Conservation (phyloP, 2,113 vertebrate genomes). For the Manacus vitellinus region DNA sequence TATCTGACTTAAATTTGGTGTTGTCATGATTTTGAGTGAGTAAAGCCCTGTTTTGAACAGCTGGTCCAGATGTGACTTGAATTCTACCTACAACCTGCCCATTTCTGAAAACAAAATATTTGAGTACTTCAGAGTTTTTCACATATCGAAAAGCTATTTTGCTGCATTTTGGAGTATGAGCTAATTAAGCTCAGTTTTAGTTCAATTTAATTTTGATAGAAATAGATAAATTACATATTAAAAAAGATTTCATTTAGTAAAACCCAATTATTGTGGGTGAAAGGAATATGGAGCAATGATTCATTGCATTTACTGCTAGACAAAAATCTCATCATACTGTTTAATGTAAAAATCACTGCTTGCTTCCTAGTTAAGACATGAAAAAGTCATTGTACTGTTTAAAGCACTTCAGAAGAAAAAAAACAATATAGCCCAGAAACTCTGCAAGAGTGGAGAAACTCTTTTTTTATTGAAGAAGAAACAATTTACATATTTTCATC, state of each 20-base stretch:
- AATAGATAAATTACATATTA: slow-evolving; percentile 11
- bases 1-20: not conserved
- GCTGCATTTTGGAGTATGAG: not conserved
- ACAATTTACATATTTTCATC: not conserved
- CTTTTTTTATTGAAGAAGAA: not conserved
- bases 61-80: not conserved
- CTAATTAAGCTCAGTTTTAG: slow-evolving; percentile 25
- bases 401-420: not conserved
- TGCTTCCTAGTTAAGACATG: not conserved
- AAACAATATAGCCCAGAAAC: not conserved
- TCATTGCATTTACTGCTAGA: not conserved
- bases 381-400: not conserved
- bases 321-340: not conserved
- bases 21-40: not conserved
- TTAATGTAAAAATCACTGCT: slow-evolving; percentile 29
- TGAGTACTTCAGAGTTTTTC: not conserved
- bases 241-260: slow-evolving; percentile 37
- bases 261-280: slow-evolving; percentile 9
- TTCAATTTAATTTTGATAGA: slow-evolving; percentile 19
- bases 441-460: not conserved
- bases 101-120: slow-evolving; percentile 3
- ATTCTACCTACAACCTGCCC: not conserved
- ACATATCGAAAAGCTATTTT: not conserved
- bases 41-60: not conserved
- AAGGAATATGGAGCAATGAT: not conserved